phyloP scores from a whole-genome alignment of 2,113 vertebrate genomes.

The Elephas maximus region DNA sequence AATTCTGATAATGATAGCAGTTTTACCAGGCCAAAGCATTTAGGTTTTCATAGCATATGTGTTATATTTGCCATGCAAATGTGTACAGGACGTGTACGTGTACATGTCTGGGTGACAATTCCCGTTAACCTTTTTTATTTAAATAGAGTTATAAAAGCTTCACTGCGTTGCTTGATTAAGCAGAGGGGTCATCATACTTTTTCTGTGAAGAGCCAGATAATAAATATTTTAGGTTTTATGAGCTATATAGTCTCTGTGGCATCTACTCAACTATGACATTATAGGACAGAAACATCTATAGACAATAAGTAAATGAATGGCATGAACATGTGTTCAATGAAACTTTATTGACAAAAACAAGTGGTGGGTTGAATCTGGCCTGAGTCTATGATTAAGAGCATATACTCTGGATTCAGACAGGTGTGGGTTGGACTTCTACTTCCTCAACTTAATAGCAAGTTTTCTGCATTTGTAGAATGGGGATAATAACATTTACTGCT shows the following conservation, averaged over 20 bases:
- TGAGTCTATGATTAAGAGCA: not conserved
- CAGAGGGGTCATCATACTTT: not conserved
- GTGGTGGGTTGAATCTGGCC: not conserved
- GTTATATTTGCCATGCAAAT: not conserved
- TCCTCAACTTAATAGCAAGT: not conserved
- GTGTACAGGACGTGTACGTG: not conserved
- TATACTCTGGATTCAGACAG: not conserved
- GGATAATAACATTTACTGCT: not conserved
- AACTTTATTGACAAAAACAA: not conserved
- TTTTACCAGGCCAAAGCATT: constrained; percentile 1
- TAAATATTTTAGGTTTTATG: not conserved
- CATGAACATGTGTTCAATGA: not conserved
- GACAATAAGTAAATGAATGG: not conserved
- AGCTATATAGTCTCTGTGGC: not conserved
- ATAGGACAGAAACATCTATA: not conserved
- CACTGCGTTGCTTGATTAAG: not conserved
- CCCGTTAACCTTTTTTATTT: not conserved
- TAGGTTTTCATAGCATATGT: not conserved
- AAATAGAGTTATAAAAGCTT: not conserved
- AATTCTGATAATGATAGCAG: not conserved
- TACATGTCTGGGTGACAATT: not conserved
- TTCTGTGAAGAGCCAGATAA: constrained; percentile 31
- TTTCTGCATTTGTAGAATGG: not conserved
- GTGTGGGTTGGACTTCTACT: not conserved
- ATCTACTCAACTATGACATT: not conserved